Base-by-base conservation (phyloP, 2,888 invertebrate species). In the Thereva unica region DNA sequence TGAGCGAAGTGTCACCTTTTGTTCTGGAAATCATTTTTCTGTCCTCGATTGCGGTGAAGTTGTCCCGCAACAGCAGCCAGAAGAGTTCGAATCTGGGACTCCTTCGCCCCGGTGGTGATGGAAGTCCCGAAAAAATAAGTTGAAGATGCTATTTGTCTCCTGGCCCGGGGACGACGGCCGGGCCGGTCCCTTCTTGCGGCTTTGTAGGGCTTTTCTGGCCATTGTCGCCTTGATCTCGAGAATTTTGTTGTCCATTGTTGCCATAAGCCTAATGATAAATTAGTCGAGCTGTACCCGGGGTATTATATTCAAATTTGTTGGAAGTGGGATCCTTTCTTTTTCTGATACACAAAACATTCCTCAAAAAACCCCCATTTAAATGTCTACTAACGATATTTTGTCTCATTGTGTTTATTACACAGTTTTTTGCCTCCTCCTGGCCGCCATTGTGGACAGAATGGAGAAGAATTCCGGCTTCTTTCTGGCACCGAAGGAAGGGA, bases 151-250 rank as follows among this genome's bases (percentile, higher is more conserved):
- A 49, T 61, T 61, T 61, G 50, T 61, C 45, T 50, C 5, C 7
- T 23, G 61, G 38, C 61, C 50, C 34, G 2, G 23, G 23, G 23
- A 23, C 23, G 23, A 23, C 23, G 23, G 23, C 2, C 23, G 23
- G 23, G 2, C 23, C 23, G 23, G 23, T 23, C 23, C 23, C 23
- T 23, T 23, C 23, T 23, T 23, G 23, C 23, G 23, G 23, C 23
- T 50, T 61, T 40, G 41, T 23, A 49, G 61, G 61, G 61, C 23
- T 61, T 50, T 50, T 40, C 23, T 23, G 50, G 42, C 40, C 61
- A 61, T 61, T 61, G 61, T 61, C 50, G 42, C 57, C 37, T 59
- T 59, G 57, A 59, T 59, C 47, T 50, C 50, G 50, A 50, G 61
- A 50, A 61, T 61, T 61, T 45, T 50, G 61, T 61, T 50, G 40